These are phyloP conservation scores for Subanguina moxae DNA, from an alignment of 1,140 invertebrate genomes.

Conservation along the genomic window DNA sequence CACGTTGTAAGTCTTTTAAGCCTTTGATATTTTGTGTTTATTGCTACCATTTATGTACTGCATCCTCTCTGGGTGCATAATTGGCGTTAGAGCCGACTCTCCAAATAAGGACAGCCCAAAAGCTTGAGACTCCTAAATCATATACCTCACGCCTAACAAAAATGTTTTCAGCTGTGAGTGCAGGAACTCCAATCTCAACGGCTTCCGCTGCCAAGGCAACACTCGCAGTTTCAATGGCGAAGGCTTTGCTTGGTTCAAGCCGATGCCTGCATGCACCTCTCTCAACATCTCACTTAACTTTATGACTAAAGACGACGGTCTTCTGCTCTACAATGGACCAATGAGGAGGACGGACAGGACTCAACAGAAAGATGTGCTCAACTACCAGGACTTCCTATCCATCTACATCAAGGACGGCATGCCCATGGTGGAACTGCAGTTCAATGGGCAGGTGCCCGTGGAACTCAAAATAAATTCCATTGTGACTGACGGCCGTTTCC, in stretches of 20 bases:
- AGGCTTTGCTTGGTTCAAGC: slow-evolving; percentile 58
- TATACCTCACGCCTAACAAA: too few species aligned
- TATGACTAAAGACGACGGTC: slow-evolving; percentile 39
- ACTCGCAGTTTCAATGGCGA: slow-evolving; percentile 50
- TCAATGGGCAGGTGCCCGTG: slow-evolving; percentile 20
- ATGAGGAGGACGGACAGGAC: slow-evolving; percentile 31
- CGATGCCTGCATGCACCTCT: slow-evolving; percentile 58
- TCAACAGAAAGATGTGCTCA: slow-evolving; percentile 29
- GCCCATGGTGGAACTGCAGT: slow-evolving; percentile 23
- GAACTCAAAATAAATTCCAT: slow-evolving; percentile 26
- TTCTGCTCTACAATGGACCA: slow-evolving; percentile 54
- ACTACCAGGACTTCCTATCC: slow-evolving; percentile 41
- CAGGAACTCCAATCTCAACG: slow-evolving; percentile 49
- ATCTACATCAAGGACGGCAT: slow-evolving; percentile 36
- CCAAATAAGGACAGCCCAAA: too few species aligned
- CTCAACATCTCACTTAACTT: slow-evolving; percentile 51
- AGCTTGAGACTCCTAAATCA: too few species aligned
- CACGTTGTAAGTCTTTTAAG: slow-evolving; percentile 24
- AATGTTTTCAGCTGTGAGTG: slow-evolving; percentile 55
- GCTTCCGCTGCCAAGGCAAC: slow-evolving; percentile 55
- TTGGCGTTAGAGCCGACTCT: too few species aligned
- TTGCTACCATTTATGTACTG: too few species aligned
- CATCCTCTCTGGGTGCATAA: too few species aligned
- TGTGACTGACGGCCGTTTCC: slow-evolving; percentile 53
- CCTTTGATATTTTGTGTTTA: background rate